Evolutionary conservation across 2,113 vertebrate genomes (phyloP).

Genomic region (Leucosticte australis): DNA sequence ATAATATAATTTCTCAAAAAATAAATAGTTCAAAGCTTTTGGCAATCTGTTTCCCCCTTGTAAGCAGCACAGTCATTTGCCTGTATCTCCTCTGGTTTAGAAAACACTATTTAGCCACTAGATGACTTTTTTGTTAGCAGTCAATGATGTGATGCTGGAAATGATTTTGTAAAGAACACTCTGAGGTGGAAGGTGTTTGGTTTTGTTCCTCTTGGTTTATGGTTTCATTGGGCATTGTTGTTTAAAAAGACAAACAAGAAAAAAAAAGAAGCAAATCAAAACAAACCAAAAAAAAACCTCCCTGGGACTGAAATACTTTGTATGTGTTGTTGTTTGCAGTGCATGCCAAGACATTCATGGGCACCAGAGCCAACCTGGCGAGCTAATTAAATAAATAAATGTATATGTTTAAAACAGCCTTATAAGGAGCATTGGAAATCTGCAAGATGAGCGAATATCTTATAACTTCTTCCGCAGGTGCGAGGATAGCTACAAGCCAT

Average conservation of each 20-base stretch:
- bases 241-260: constrained; percentile 10
- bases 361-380: constrained; percentile 78
- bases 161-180: neutral
- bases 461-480: constrained; percentile 89
- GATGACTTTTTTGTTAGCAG: neutral
- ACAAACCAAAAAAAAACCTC: constrained; percentile 6
- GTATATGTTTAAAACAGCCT: constrained; percentile 81
- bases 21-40: neutral
- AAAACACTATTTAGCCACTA: neutral
- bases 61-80: neutral
- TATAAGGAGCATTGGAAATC: constrained; percentile 82
- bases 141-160: neutral
- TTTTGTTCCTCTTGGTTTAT: neutral
- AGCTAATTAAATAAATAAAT: constrained; percentile 82
- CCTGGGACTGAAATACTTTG: constrained; percentile 78
- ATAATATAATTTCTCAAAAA: neutral
- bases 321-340: constrained; percentile 83
- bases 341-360: constrained; percentile 83
- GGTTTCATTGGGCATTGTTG: neutral
- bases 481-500: constrained; percentile 90
- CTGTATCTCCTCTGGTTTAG: neutral
- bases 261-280: constrained; percentile 47
- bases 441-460: constrained; percentile 85
- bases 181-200: neutral
- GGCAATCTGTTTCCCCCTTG: neutral